phyloP scores from a whole-genome alignment of 2,113 vertebrate genomes.

The Excalfactoria chinensis region DNA sequence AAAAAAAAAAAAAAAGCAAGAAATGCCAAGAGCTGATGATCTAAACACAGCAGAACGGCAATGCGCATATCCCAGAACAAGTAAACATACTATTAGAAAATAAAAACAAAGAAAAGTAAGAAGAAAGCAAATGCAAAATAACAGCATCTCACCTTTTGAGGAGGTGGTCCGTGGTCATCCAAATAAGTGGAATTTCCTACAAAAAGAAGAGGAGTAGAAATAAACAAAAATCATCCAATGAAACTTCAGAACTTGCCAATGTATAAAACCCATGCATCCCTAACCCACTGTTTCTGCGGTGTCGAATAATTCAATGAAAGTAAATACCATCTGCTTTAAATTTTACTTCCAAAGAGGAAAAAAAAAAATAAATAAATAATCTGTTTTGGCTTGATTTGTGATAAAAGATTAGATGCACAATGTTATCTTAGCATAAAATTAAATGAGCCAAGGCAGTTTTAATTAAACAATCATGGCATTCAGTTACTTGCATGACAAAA shows the following conservation, averaged over 20 bases:
- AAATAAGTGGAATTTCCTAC: constrained; percentile 94
- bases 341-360: background rate
- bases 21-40: background rate
- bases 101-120: background rate
- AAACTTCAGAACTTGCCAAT: background rate
- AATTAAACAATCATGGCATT: background rate
- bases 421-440: background rate
- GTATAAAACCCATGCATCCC: background rate
- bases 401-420: background rate
- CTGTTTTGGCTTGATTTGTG: background rate
- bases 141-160: constrained; percentile 84
- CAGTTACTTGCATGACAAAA: background rate
- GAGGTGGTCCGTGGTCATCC: constrained; percentile 91
- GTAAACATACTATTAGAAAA: background rate
- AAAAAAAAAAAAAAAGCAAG: rapidly evolving
- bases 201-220: constrained; percentile 20
- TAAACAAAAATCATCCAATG: constrained; percentile 18
- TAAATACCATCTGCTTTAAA: background rate
- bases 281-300: background rate
- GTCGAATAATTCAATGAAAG: background rate
- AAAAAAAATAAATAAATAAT: background rate
- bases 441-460: background rate
- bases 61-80: background rate
- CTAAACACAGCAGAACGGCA: background rate
- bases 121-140: background rate